Evolutionary conservation across 2,113 vertebrate genomes (phyloP), one percentile per base, ranked within the genome.

Genomic region (Mixornis gularis): DNA sequence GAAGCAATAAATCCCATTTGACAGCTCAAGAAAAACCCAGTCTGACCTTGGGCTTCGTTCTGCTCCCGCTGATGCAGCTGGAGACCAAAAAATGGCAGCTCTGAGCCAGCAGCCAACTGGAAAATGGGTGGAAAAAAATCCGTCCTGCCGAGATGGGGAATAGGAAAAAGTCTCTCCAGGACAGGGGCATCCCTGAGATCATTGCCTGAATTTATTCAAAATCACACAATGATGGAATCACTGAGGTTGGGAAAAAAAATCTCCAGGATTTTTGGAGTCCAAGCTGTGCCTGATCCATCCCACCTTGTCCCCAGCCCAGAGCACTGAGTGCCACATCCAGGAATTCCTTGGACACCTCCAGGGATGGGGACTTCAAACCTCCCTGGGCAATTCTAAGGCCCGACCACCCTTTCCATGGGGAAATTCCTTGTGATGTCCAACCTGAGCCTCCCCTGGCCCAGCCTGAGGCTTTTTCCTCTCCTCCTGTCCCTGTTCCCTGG

Each of bases 1-100:
- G 65, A 77, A 76, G 89, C 80, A 89, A 94, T 92, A 94, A 96
- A 93, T 96, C 92, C 90, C 56, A n/a, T 84, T 41, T 92, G 90
- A 87, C 89, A 91, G 89, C 86, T 72, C 30, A 51, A 89, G 81
- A 87, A 72, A 92, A 92, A 81, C 24, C 70, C 66, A 48, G 40
- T 12, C 51, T 87, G 92, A 92, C 84, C 84, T 44, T 70, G 81
- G 70, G 92, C 48, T 62, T 80, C 55, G 3, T 85, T 86, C 85
- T 48, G 86, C 76, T 95, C 89, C 86, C 78, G 27, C 91, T 56
- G 74, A 13, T 85, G 74, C 87, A 91, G 89, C 94, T 77, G 89
- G 79, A 89, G 92, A 82, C n/a, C 70, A 72, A 41, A 44, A 95
- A 93, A 85, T 82, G 89, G 78, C 90, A 93, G 46, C 65, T 87